Percentiles rank a stretch among this genome's conserved stretches.
Evolutionary conservation across 2,888 invertebrate genomes (phyloP).

Genomic region (Frankliniella intonsa): DNA sequence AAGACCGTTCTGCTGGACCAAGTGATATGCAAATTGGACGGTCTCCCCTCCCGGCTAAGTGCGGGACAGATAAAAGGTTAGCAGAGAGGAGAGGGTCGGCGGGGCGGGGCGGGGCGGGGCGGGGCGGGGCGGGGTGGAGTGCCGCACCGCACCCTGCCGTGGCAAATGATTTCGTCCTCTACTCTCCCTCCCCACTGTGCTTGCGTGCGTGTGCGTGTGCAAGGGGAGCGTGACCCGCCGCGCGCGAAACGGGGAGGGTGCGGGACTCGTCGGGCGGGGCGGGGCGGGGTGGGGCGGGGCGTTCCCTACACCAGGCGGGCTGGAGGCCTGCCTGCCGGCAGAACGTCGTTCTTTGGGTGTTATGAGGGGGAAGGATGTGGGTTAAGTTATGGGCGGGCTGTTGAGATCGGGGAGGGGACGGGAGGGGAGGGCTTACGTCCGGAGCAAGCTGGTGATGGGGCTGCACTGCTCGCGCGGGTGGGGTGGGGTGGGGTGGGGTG

Average conservation of each 20-base stretch:
- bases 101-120: neutral
- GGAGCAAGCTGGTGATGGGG: conserved; percentile 10
- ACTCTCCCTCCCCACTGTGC: neutral
- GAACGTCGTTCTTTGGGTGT: conserved; percentile 8
- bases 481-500: neutral
- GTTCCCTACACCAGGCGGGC: no score
- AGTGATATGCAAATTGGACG: no score
- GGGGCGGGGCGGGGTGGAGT: neutral
- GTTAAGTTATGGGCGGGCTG: conserved; percentile 26
- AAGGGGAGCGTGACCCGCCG: neutral
- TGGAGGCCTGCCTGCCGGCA: neutral
- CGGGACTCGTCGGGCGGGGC: no score
- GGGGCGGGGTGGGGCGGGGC: no score
- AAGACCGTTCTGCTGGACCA: no score
- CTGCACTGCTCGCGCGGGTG: neutral
- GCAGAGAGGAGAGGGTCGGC: neutral
- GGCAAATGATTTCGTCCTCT: conserved; percentile 8
- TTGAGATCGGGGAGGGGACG: conserved; percentile 6
- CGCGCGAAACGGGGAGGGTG: neutral
- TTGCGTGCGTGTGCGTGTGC: neutral
- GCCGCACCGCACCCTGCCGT: neutral
- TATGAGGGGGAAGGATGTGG: conserved; percentile 26
- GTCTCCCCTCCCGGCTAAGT: no score
- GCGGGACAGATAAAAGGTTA: neutral
- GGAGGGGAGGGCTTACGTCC: conserved; percentile 7